These are phyloP conservation scores for rabbit (Oryctolagus cuniculus) DNA, from an alignment of 2,113 vertebrate genomes.

Conservation along the genomic window DNA sequence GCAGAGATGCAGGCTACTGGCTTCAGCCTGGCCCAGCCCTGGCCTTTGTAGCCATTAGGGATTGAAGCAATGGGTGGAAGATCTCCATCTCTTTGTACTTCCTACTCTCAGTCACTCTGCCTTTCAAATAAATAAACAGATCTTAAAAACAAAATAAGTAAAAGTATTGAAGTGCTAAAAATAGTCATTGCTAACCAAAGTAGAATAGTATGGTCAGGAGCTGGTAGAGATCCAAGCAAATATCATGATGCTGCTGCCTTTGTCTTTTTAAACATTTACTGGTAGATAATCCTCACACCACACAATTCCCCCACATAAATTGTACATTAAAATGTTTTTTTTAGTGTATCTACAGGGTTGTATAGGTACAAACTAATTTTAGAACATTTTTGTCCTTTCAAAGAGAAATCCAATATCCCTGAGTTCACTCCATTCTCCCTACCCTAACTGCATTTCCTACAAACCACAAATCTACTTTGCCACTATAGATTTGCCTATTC, in stretches of 20 bases:
- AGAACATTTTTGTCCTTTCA: background rate
- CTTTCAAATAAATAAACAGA: too few relatives aligned
- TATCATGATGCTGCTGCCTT: accelerated
- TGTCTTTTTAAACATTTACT: background rate
- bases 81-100: too few relatives aligned
- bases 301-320: background rate
- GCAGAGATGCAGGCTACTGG: too few relatives aligned
- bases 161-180: background rate
- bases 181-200: background rate
- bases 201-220: background rate
- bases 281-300: background rate
- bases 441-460: background rate
- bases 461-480: background rate
- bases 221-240: background rate
- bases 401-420: background rate
- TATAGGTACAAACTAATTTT: background rate
- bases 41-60: too few relatives aligned
- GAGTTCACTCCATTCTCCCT: background rate
- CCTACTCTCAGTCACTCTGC: too few relatives aligned
- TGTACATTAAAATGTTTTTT: accelerated
- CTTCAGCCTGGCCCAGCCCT: too few relatives aligned
- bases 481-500: background rate
- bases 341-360: background rate
- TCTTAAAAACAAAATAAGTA: too few relatives aligned
- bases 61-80: too few relatives aligned